phyloP scores from a whole-genome alignment of 2,113 vertebrate genomes.

The Siniperca chuatsi region DNA sequence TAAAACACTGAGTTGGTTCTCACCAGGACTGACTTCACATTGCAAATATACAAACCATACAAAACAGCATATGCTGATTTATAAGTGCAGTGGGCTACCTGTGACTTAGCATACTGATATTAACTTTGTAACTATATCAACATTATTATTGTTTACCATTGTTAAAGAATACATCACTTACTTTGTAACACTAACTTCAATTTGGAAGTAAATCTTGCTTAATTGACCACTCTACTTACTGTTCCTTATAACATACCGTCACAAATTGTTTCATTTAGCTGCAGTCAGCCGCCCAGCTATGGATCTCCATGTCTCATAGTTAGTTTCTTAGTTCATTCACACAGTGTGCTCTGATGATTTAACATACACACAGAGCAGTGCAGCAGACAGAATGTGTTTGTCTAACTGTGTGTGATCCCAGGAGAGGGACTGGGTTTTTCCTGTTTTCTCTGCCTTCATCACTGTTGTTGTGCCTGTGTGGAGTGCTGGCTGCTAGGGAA shows the following conservation, averaged over 20 bases:
- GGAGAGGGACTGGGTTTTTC: neutral
- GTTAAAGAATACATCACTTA: neutral
- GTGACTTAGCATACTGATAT: too few species aligned
- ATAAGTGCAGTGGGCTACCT: neutral
- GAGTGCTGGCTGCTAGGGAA: constrained; percentile 25
- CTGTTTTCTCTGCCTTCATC: neutral
- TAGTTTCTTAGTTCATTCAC: neutral
- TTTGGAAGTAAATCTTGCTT: neutral
- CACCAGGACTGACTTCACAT: too few species aligned
- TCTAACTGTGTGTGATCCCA: constrained; percentile 34
- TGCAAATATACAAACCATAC: neutral
- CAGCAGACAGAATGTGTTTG: constrained; percentile 23
- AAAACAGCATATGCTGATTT: neutral
- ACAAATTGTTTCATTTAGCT: neutral
- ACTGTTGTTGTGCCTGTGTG: constrained; percentile 1
- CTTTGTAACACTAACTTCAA: too few species aligned
- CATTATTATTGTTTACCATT: neutral
- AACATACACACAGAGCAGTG: neutral
- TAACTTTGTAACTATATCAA: neutral
- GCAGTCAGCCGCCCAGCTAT: neutral
- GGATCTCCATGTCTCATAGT: neutral
- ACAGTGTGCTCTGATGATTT: neutral
- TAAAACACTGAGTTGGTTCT: too few species aligned
- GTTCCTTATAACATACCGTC: too few species aligned
- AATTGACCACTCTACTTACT: too few species aligned